Evolutionary conservation across 2,888 invertebrate genomes (phyloP).

Genomic region (Drosophila affinis): DNA sequence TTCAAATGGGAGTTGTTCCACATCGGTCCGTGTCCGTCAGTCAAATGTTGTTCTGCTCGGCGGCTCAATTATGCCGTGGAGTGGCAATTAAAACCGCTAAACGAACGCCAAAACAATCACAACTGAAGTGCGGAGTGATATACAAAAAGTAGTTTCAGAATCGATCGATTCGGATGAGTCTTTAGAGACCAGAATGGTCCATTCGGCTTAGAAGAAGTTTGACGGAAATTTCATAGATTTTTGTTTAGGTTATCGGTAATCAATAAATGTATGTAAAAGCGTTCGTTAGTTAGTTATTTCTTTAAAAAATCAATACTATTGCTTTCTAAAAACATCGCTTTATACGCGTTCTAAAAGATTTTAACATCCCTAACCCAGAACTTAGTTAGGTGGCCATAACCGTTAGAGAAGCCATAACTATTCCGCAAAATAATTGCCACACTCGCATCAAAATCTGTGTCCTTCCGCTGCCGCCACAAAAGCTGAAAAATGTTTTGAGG

Average conservation of each 20-base stretch:
- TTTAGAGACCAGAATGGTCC: background rate
- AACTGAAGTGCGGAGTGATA: constrained; percentile 4
- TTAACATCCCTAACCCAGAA: constrained; percentile 12
- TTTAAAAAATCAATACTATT: no score
- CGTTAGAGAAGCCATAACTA: constrained; percentile 34
- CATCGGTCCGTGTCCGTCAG: constrained; percentile 1
- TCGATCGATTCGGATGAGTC: constrained; percentile 7
- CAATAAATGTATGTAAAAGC: no score
- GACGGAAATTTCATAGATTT: no score
- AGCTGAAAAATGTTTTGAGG: constrained; percentile 43
- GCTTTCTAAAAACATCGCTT: background rate
- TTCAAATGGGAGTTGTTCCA: constrained; percentile 20
- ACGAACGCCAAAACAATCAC: constrained; percentile 25
- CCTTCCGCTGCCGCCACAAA: constrained; percentile 32
- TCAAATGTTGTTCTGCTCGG: constrained; percentile 43
- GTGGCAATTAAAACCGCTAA: constrained; percentile 41
- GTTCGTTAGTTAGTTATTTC: no score
- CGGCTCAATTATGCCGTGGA: constrained; percentile 43
- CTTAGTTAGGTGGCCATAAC: constrained; percentile 20
- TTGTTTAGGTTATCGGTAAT: no score
- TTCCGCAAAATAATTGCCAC: constrained; percentile 57
- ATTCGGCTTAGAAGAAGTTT: background rate
- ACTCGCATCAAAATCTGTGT: constrained; percentile 45
- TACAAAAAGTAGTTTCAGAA: constrained; percentile 8
- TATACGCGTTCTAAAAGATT: background rate